Conservation (phyloP, 1,140 invertebrate genomes). For the Zaprionus tsacasi region DNA sequence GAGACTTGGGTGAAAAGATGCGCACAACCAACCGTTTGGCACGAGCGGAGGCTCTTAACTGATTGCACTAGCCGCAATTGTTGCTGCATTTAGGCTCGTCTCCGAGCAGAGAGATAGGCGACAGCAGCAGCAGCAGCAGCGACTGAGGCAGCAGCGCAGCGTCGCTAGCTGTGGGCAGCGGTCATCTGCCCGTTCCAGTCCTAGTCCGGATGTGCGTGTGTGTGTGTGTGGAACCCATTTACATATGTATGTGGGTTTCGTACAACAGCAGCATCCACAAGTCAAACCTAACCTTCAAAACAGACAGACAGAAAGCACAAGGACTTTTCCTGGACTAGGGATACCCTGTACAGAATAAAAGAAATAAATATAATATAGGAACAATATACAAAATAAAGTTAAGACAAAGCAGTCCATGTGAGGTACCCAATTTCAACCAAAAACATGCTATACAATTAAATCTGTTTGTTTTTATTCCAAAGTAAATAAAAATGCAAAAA, state of each 20-base stretch:
- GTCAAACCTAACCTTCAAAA: constrained; percentile 27
- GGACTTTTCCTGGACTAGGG: constrained; percentile 7
- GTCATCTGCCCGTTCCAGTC: constrained; percentile 33
- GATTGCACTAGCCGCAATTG: constrained; percentile 70
- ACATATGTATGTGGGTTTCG: background rate
- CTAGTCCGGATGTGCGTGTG: constrained; percentile 12
- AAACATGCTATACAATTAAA: too few species aligned
- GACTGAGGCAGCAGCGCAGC: constrained; percentile 16
- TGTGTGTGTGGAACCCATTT: constrained; percentile 1
- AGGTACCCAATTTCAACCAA: too few species aligned
- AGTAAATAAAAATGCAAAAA: background rate
- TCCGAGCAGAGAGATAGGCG: constrained; percentile 52
- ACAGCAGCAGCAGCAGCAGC: constrained; percentile 34
- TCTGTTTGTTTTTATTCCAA: too few species aligned
- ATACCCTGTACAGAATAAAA: background rate
- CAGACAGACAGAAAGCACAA: constrained; percentile 7
- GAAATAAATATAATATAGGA: background rate
- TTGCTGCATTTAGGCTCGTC: constrained; percentile 75
- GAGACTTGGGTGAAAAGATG: constrained; percentile 49
- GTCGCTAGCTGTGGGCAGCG: constrained; percentile 37
- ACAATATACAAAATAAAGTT: too few species aligned
- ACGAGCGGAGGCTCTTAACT: constrained; percentile 81
- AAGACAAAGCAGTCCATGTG: too few species aligned
- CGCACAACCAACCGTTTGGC: constrained; percentile 77
- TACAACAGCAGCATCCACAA: constrained; percentile 18